Evolutionary conservation across 1,140 invertebrate genomes (phyloP), one percentile per base, ranked within the genome.

Genomic region (Chironomus striatipennis): DNA sequence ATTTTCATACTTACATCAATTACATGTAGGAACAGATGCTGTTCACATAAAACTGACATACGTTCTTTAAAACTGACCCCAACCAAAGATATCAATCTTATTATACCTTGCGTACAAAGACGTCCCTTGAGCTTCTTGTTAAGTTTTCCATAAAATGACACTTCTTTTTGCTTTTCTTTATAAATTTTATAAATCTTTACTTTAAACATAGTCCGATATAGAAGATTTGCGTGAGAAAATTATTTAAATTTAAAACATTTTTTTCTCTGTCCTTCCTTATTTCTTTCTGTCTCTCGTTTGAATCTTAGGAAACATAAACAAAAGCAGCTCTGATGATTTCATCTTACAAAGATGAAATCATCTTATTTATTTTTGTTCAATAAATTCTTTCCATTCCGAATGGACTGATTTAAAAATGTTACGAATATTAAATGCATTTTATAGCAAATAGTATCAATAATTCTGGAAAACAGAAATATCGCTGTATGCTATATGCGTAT

Each of bases 201-300:
- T 57, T 57, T n/a, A 57, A 57, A 57, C 47, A 57, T 12, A 57
- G n/a, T n/a, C 6, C 65, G 20, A 70, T 70, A 20, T 34, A 34
- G 24, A 5, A 34, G 24, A 34, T n/a, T 17, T 70, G 65, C 65
- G 65, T 70, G 65, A 70, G 65, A 70, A 70, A 70, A 70, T 70
- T 70, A 70, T 70, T 70, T 70, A 70, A 70, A 70, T 70, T 70
- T 10, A 3, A 70, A 70, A 70, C n/a, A n/a, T n/a, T n/a, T n/a
- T n/a, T n/a, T n/a, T n/a, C n/a, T n/a, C 20, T 18, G 6, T 10
- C 20, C 7, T 12, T 20, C 20, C 7, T n/a, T n/a, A n/a, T n/a
- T n/a, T 9, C 17, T 12, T 7, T 57, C n/a, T 57, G 7, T n/a
- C 47, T n/a, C 10, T n/a, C n/a, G n/a, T n/a, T n/a, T n/a, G n/a